Evolutionary conservation across 2,113 vertebrate genomes (phyloP), one percentile per base, ranked within the genome.

Genomic region (Cromileptes altivelis): DNA sequence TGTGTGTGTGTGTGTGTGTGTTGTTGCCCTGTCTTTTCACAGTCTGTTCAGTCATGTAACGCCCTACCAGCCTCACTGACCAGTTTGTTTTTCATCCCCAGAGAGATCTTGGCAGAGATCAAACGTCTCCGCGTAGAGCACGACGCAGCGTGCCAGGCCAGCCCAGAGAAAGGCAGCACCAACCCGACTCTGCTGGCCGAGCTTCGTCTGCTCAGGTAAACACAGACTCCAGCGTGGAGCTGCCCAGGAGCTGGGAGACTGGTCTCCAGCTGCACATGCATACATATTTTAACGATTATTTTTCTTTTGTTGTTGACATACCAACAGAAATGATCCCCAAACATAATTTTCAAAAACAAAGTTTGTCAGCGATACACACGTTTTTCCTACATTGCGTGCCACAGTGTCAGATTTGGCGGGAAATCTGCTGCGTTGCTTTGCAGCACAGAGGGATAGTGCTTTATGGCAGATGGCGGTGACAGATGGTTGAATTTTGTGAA

Each of bases 41-140:
- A 45, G 25, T 70, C 69, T 83, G 85, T 64, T 81, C 52, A n/a
- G 65, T 75, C 40, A 53, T 77, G 67, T 72, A 52, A 55, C 30
- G 21, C 60, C 49, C 53, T 50, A 12, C 60, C 57, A 23, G 50
- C 57, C 65, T 79, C 6, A 49, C 74, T 91, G 84, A 92, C 74
- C 45, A 18, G 40, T 61, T 1, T 88, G 90, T 87, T 84, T 75
- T 79, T 80, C 53, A 60, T 91, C 81, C 85, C 1, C 33, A 99
- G 98, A 69, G 97, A 99, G 93, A 99, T 99, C 70, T 92, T 99
- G 76, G 98, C 97, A 30, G 98, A 99, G 91, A 99, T 99, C 45
- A 97, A 97, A 92, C 95, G 94, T 5, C 97, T 99, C 5, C 93
- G 97, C 1, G 91, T 96, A 62, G 97, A 99, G 63, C 98, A 99